Conservation (phyloP, 2,888 invertebrate genomes). For the Zaprionus bogoriensis region DNA sequence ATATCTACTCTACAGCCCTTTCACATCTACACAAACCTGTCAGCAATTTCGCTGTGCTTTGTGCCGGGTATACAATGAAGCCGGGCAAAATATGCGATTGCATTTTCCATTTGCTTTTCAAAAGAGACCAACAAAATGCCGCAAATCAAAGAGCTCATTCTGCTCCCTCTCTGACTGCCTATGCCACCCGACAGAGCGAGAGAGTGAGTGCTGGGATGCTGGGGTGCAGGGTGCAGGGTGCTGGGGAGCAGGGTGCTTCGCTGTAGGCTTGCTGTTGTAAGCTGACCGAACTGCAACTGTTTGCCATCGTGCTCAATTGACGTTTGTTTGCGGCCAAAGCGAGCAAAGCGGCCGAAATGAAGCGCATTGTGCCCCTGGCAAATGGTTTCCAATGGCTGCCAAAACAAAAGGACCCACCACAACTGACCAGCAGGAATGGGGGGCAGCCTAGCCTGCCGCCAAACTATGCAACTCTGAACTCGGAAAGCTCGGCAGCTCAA, state of each 20-base stretch:
- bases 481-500: neutral
- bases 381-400: neutral
- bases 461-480: neutral
- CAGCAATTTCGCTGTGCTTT: too few species aligned
- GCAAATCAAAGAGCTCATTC: conserved; percentile 25
- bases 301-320: conserved; percentile 32
- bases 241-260: neutral
- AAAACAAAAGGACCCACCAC: conserved; percentile 10
- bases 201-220: neutral
- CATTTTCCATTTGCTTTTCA: conserved; percentile 15
- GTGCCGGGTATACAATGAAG: conserved; percentile 8
- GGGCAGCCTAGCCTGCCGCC: neutral
- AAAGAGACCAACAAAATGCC: conserved; percentile 19
- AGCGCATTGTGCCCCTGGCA: conserved; percentile 44
- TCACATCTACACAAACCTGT: too few species aligned
- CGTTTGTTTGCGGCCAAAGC: conserved; percentile 41
- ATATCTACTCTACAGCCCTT: too few species aligned
- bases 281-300: neutral
- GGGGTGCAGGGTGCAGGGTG: neutral
- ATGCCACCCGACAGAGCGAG: neutral
- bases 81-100: conserved; percentile 11
- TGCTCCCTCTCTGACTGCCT: neutral
- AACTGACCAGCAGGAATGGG: neutral
- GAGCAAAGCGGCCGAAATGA: conserved; percentile 25
- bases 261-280: neutral